These are phyloP conservation scores for Sycophila texana DNA, from an alignment of 2,888 invertebrate genomes.

Conservation along the genomic window DNA sequence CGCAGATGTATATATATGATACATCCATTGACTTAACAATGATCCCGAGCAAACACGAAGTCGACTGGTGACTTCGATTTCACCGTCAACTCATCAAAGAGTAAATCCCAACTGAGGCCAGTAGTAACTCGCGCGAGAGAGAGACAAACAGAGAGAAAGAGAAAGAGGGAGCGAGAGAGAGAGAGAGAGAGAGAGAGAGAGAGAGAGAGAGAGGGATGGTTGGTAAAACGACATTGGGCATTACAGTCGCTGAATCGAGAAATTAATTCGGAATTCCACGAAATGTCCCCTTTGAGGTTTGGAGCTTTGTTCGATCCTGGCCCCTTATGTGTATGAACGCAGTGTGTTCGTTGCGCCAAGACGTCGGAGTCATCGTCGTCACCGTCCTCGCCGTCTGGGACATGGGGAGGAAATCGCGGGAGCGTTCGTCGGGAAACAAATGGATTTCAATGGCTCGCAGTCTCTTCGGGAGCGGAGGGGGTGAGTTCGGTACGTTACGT, in stretches of 20 bases:
- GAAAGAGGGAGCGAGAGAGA: too few relatives aligned
- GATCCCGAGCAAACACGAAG: constrained; percentile 32
- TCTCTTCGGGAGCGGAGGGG: not conserved
- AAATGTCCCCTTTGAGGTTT: constrained; percentile 67
- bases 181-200: too few relatives aligned
- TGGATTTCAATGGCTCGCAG: constrained; percentile 62
- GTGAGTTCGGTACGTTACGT: too few relatives aligned
- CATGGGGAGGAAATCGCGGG: not conserved
- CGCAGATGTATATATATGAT: not conserved
- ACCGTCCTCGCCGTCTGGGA: not conserved
- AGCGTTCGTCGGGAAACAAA: constrained; percentile 33
- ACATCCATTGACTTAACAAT: constrained; percentile 22
- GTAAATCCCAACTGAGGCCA: constrained; percentile 22
- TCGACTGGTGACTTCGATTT: not conserved
- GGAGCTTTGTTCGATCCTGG: constrained; percentile 37
- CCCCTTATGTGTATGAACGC: not conserved
- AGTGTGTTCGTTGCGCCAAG: not conserved
- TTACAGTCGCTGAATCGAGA: constrained; percentile 57
- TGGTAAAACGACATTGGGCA: too few relatives aligned
- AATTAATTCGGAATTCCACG: constrained; percentile 68
- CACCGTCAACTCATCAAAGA: constrained; percentile 32
- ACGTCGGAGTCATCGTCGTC: not conserved
- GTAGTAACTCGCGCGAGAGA: not conserved
- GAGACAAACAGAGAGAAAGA: too few relatives aligned
- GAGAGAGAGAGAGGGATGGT: too few relatives aligned